Percentiles rank a stretch among this genome's conserved stretches.
Conservation (phyloP, 2,888 invertebrate genomes). For the Synergus umbraculus region DNA sequence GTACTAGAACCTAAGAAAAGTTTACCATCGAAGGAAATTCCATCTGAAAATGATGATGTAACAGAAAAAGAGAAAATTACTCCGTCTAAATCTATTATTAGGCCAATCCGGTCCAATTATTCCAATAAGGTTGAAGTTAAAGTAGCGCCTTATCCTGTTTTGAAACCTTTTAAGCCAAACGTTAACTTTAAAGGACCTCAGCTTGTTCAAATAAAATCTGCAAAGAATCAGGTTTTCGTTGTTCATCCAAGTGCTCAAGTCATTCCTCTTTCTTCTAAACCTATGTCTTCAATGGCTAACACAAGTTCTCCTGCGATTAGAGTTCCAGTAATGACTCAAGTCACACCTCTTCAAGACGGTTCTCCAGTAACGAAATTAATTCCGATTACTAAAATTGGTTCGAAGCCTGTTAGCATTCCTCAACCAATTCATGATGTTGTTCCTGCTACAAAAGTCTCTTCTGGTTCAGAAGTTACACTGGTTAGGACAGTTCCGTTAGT, state of each 20-base stretch:
- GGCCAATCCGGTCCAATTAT: neutral
- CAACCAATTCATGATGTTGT: neutral
- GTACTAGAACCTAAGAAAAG: neutral
- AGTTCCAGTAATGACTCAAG: neutral
- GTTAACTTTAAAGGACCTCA: neutral
- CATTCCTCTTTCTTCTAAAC: neutral
- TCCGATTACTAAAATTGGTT: neutral
- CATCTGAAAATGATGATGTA: neutral
- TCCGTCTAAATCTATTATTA: neutral
- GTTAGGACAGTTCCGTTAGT: neutral
- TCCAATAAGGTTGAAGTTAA: neutral
- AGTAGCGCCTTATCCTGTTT: conserved; percentile 9
- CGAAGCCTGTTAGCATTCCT: neutral
- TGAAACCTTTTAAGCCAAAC: neutral
- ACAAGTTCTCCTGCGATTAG: neutral
- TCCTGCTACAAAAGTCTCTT: conserved; percentile 2
- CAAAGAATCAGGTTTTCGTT: neutral
- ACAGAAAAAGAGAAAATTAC: neutral
- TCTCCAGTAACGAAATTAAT: neutral
- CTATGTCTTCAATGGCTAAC: neutral
- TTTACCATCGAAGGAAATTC: neutral
- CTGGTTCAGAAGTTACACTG: neutral
- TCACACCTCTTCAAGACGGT: neutral
- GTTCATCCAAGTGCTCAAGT: neutral
- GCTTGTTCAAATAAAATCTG: neutral